These are phyloP conservation scores for Datnioides undecimradiatus DNA, from an alignment of 2,113 vertebrate species.

Conservation along the genomic window DNA sequence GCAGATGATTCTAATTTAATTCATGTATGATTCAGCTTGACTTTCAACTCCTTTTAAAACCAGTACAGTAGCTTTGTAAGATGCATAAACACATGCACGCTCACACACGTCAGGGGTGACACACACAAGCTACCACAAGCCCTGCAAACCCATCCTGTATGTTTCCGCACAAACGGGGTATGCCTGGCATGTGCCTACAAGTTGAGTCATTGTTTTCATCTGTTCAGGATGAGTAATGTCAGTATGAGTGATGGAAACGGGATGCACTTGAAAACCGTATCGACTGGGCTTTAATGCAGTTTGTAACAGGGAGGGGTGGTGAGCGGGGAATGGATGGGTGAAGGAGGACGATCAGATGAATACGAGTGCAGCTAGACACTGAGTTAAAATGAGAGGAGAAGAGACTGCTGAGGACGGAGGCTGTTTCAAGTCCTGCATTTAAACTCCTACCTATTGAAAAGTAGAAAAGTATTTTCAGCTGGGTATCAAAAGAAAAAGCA, in stretches of 20 bases:
- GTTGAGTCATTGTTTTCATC: constrained; percentile 73
- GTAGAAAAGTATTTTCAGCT: not conserved
- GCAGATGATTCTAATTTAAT: not conserved
- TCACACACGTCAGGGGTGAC: constrained; percentile 34
- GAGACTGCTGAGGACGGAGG: not conserved
- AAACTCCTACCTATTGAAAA: not conserved
- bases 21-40: not conserved
- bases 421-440: too few relatives aligned
- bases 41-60: not conserved
- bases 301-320: constrained; percentile 11
- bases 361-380: too few relatives aligned
- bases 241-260: constrained; percentile 31
- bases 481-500: too few relatives aligned
- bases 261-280: constrained; percentile 25
- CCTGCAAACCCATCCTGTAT: constrained; percentile 33
- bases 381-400: too few relatives aligned
- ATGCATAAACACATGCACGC: not conserved
- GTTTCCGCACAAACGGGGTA: constrained; percentile 31
- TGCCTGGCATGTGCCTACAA: constrained; percentile 69
- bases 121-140: constrained; percentile 74
- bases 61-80: not conserved
- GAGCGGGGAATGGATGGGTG: not conserved
- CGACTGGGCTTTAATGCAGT: constrained; percentile 47
- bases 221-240: constrained; percentile 53
- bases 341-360: not conserved